Percentiles rank a stretch among this genome's conserved stretches.
Evolutionary conservation across 2,888 invertebrate genomes (phyloP).

Genomic region (Agrypnus murinus): DNA sequence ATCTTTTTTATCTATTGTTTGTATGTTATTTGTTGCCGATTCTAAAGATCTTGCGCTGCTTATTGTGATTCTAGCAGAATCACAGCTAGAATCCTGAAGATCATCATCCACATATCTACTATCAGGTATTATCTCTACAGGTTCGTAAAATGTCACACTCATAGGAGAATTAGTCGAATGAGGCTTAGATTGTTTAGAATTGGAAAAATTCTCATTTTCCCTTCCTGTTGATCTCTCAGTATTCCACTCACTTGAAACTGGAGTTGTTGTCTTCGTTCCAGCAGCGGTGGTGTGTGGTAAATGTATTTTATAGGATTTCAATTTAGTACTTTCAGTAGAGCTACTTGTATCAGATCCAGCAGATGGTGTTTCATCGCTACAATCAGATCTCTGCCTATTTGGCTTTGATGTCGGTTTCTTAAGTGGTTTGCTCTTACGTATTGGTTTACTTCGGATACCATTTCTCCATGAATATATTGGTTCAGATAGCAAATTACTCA

Average conservation of each 20-base stretch:
- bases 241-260: not conserved
- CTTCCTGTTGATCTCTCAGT: not conserved
- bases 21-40: too few relatives aligned
- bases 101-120: too few relatives aligned
- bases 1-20: too few relatives aligned
- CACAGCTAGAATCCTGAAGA: too few relatives aligned
- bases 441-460: conserved; percentile 23
- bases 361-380: conserved; percentile 26
- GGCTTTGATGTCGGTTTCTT: conserved; percentile 14
- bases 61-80: too few relatives aligned
- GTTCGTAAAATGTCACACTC: too few relatives aligned
- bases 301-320: not conserved
- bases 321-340: conserved; percentile 12
- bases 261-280: not conserved
- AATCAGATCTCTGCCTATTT: not conserved
- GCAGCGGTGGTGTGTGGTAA: not conserved
- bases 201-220: too few relatives aligned
- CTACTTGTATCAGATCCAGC: conserved; percentile 35
- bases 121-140: too few relatives aligned
- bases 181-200: too few relatives aligned
- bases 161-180: too few relatives aligned
- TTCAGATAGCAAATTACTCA: conserved; percentile 65
- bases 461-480: conserved; percentile 62
- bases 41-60: too few relatives aligned
- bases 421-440: conserved; percentile 20